Evolutionary conservation across 2,113 vertebrate genomes (phyloP).

Genomic region (Lagenorhynchus albirostris): DNA sequence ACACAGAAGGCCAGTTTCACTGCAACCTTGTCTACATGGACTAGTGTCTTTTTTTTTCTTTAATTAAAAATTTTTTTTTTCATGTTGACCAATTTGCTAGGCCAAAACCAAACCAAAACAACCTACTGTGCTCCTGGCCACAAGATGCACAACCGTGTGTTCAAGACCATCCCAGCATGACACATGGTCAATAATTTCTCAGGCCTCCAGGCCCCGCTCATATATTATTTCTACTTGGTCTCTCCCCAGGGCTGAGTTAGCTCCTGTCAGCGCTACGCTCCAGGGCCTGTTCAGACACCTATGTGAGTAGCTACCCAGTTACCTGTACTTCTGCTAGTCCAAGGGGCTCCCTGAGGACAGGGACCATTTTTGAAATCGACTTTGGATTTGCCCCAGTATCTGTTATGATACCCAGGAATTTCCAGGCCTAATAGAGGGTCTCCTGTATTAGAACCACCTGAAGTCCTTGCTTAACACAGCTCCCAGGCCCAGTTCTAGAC

Average conservation of each 20-base stretch:
- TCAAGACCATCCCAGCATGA: neutral
- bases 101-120: neutral
- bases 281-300: neutral
- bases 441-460: neutral
- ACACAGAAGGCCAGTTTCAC: neutral
- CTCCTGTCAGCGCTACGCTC: neutral
- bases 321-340: neutral
- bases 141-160: rapidly evolving
- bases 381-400: neutral
- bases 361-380: neutral
- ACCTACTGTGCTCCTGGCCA: neutral
- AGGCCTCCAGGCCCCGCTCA: neutral
- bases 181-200: neutral
- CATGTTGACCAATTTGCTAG: neutral
- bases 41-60: neutral
- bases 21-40: neutral
- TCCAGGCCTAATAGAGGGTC: neutral
- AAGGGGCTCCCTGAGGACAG: neutral
- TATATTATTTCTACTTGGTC: neutral
- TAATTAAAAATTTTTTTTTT: no score
- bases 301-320: neutral
- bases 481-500: neutral
- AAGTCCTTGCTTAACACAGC: neutral
- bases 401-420: neutral
- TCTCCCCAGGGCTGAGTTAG: neutral